These are phyloP conservation scores for Empis stercorea DNA, from an alignment of 2,888 invertebrate species.

Conservation along the genomic window DNA sequence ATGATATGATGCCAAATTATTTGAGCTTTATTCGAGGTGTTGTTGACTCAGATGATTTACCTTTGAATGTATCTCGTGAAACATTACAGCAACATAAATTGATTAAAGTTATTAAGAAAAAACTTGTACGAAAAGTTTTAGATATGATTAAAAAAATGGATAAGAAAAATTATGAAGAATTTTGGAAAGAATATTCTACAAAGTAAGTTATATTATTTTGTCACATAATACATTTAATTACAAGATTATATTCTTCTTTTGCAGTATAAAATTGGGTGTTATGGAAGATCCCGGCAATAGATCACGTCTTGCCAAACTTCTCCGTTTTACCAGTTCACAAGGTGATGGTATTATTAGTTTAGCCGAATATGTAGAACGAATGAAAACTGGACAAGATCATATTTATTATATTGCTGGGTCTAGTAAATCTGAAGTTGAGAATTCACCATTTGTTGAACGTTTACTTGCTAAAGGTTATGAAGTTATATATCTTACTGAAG, in stretches of 20 bases:
- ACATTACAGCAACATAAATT: conserved; percentile 97
- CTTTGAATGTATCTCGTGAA: conserved; percentile 95
- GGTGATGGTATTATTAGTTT: conserved; percentile 53
- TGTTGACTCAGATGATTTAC: conserved; percentile 97
- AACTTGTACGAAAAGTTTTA: conserved; percentile 88
- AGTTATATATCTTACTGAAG: conserved; percentile 86
- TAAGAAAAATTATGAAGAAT: conserved; percentile 75
- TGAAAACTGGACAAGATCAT: conserved; percentile 88
- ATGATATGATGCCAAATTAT: conserved; percentile 98
- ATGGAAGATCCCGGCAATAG: conserved; percentile 97
- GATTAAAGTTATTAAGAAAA: conserved; percentile 98
- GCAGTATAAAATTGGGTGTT: conserved; percentile 81
- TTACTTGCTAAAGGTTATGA: conserved; percentile 88
- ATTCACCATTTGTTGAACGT: conserved; percentile 92
- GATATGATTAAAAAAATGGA: conserved; percentile 97
- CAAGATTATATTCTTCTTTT: conserved; percentile 16
- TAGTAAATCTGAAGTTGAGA: conserved; percentile 70
- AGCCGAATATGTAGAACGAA: conserved; percentile 81
- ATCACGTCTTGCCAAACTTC: conserved; percentile 85
- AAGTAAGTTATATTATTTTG: conserved; percentile 46
- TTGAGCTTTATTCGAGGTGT: conserved; percentile 90
- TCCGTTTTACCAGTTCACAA: conserved; percentile 79
- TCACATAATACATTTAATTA: neutral
- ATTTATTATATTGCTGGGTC: conserved; percentile 96
- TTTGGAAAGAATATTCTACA: conserved; percentile 99